These are phyloP conservation scores for Cephalopterus ornatus DNA, from an alignment of 2,113 vertebrate species.

Conservation along the genomic window DNA sequence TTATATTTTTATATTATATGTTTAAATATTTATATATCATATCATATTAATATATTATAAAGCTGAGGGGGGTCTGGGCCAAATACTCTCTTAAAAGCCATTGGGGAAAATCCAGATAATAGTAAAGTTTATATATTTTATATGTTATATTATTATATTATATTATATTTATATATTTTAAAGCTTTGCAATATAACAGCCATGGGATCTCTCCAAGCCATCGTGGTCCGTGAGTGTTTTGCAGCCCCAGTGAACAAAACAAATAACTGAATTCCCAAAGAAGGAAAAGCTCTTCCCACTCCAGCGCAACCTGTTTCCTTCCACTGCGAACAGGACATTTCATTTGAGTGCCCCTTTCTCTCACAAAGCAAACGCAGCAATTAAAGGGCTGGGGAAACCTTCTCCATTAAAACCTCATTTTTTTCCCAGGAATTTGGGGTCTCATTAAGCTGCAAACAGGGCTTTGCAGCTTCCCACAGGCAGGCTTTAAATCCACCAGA, in stretches of 20 bases:
- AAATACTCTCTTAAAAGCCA: background rate
- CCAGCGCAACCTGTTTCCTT: fast-evolving
- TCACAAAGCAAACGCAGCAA: background rate
- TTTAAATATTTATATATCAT: too few relatives aligned
- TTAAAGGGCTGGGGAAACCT: background rate
- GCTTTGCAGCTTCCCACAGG: background rate
- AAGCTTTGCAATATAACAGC: background rate
- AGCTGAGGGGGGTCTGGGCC: background rate
- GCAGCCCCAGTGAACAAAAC: background rate
- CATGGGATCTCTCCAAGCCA: fast-evolving
- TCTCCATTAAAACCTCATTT: background rate
- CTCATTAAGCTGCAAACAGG: background rate
- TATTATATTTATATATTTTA: background rate
- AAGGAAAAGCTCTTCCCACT: background rate
- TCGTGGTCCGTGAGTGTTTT: fast-evolving
- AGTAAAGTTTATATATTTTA: background rate
- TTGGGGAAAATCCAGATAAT: fast-evolving
- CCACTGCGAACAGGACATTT: background rate
- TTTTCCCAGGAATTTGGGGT: background rate
- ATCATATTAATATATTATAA: too few relatives aligned
- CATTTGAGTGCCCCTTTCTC: background rate
- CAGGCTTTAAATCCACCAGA: background rate
- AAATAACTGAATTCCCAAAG: background rate
- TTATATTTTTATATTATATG: background rate
- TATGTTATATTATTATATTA: too few relatives aligned